phyloP scores from a whole-genome alignment of 2,797 vertebrate genomes.

The Crenichthys baileyi region DNA sequence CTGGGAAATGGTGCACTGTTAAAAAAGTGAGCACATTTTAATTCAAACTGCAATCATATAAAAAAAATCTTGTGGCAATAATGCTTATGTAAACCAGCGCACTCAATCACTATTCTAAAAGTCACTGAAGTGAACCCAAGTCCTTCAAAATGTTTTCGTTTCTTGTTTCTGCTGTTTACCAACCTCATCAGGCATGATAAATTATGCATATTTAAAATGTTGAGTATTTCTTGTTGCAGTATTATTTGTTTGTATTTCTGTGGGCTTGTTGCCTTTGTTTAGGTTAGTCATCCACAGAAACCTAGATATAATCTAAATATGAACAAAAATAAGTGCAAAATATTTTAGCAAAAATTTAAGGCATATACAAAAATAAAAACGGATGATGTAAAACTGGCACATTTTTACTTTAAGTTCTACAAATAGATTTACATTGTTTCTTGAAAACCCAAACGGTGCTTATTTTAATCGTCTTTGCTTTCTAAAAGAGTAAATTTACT shows the following conservation, averaged over 20 bases:
- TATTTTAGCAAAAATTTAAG: neutral
- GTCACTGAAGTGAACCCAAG: too few relatives aligned
- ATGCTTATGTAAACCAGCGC: neutral
- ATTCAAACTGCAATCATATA: neutral
- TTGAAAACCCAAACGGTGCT: neutral
- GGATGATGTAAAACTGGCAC: neutral
- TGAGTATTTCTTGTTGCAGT: too few relatives aligned
- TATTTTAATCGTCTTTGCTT: neutral
- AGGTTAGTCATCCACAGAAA: neutral
- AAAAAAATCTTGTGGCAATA: neutral
- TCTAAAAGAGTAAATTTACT: too few relatives aligned
- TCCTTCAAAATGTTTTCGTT: too few relatives aligned
- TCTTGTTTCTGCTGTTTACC: neutral
- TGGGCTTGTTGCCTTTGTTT: neutral
- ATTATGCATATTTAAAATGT: neutral
- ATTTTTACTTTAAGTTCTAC: neutral
- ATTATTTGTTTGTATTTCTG: too few relatives aligned
- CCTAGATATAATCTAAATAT: neutral
- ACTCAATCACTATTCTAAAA: neutral
- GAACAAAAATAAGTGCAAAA: neutral
- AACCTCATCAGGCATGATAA: neutral
- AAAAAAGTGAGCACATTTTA: neutral
- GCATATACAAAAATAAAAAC: neutral
- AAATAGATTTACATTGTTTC: neutral
- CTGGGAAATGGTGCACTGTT: neutral